phyloP scores from a whole-genome alignment of 1,140 invertebrate species.

The Trigoniulus corallinus region DNA sequence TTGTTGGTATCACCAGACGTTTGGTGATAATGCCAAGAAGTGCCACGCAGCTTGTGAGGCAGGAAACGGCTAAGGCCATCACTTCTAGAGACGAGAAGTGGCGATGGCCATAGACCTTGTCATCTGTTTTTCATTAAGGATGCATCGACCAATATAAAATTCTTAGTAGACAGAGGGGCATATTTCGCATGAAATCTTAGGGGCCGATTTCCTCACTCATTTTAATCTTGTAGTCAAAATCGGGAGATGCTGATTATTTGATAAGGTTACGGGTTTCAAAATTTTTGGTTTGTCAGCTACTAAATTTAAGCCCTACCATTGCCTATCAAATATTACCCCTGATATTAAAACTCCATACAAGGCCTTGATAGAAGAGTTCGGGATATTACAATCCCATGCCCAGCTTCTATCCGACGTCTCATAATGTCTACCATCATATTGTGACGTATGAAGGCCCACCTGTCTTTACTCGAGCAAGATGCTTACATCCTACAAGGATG shows the following conservation, averaged over 20 bases:
- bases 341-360: neutral
- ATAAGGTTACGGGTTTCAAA: neutral
- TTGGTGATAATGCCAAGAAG: constrained; percentile 7
- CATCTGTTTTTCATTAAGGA: neutral
- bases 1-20: constrained; percentile 9
- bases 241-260: neutral
- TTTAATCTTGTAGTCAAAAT: neutral
- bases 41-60: neutral
- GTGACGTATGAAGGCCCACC: constrained; percentile 22
- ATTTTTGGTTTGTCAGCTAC: neutral
- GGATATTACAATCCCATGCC: neutral
- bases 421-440: constrained; percentile 4
- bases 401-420: neutral
- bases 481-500: constrained; percentile 18
- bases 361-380: neutral
- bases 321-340: neutral
- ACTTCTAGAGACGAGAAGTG: constrained; percentile 1
- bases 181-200: neutral
- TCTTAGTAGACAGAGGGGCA: neutral
- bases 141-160: neutral
- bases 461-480: constrained; percentile 20
- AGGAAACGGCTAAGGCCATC: neutral
- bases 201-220: neutral
- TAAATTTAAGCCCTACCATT: neutral
- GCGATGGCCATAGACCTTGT: neutral